Base-by-base conservation (phyloP, 2,797 vertebrate species). In the Chelidonichthys spinosus region DNA sequence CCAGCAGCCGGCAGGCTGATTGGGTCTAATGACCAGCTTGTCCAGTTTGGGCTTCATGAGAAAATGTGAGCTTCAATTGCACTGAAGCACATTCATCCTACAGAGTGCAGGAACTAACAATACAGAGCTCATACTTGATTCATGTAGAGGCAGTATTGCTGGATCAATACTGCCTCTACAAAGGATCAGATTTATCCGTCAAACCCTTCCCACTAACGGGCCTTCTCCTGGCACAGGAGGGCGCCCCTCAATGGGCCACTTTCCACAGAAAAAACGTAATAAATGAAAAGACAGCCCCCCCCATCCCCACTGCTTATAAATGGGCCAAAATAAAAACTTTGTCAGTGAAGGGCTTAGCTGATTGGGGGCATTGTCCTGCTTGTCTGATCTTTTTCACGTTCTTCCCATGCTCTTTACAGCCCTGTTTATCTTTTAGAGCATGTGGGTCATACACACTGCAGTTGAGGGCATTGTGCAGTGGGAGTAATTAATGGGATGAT, bases 151-250 rank as follows among this genome's bases (percentile, higher is more conserved):
- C 90, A 25, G 83, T 92, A 91, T 90, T 68, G 62, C 87, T 50
- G 72, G 87, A 94, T 95, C 93, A 88, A 94, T 94, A 92, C 82
- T 73, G 82, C 83, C 84, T 92, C 90, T 89, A 86, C 86, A 87
- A 92, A 92, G 91, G 86, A 86, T 92, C 90, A 87, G 78, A 91
- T 90, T 85, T 93, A 93, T 93, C 91, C 62, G 37, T 90, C 90
- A 92, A 72, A 72, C 85, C 77, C 78, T 88, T 79, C 72, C 73
- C 81, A 73, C 89, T 88, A 90, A 91, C 88, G 84, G 81, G 84
- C 53, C 72, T 54, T 74, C 72, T 85, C 71, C 54, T 71, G 59
- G 74, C 74, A 5, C 5, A 5, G 49, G 53, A 53, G 61, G 40
- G 60, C 17, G 10, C 52, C 65, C 82, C 85, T 74, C 85, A 63